Conservation (phyloP, 2,888 invertebrate genomes). For the Sarcophaga variegata region DNA sequence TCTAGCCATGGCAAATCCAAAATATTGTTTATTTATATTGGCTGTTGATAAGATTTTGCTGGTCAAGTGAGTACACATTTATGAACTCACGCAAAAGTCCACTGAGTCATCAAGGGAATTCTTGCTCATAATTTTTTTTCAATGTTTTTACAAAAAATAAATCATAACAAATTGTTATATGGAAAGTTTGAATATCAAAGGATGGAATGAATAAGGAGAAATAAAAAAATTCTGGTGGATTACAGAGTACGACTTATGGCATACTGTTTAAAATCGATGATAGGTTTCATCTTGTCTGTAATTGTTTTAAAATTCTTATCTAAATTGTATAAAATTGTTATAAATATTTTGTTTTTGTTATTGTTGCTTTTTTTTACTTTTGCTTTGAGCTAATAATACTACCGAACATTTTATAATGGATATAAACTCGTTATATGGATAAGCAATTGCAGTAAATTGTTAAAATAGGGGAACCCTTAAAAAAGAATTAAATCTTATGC, state of each 20-base stretch:
- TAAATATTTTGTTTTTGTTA: conserved; percentile 52
- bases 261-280: too few species aligned
- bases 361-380: neutral
- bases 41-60: neutral
- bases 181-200: too few species aligned
- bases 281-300: too few species aligned
- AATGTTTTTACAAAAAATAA: neutral
- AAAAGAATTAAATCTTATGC: too few species aligned
- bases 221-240: too few species aligned
- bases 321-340: neutral
- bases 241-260: too few species aligned
- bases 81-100: too few species aligned
- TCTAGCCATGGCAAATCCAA: neutral
- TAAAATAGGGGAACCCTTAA: neutral
- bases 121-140: neutral
- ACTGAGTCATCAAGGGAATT: conserved; percentile 16
- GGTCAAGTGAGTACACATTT: too few species aligned
- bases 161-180: neutral
- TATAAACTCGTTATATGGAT: conserved; percentile 72
- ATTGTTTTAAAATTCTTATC: too few species aligned
- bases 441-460: conserved; percentile 1
- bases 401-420: conserved; percentile 76
- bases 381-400: conserved; percentile 68
- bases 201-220: too few species aligned
- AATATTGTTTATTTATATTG: neutral